These are phyloP conservation scores for Luperina nickerlii DNA, from an alignment of 2,888 invertebrate genomes.

Conservation along the genomic window DNA sequence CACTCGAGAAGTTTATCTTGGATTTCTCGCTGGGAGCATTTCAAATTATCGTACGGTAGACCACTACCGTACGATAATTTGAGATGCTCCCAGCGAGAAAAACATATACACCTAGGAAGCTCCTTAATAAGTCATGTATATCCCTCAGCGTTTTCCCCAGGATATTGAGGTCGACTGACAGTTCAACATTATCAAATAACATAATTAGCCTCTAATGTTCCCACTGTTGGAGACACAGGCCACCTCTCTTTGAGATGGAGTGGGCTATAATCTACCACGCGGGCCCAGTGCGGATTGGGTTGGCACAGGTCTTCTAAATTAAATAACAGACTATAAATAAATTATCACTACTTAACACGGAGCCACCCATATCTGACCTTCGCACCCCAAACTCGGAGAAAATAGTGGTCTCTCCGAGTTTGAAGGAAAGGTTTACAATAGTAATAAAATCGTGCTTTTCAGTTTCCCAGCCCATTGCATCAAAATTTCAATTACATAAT, in stretches of 20 bases:
- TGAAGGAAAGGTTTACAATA: not conserved
- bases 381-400: not conserved
- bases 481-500: conserved; percentile 20
- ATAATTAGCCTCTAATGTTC: not conserved
- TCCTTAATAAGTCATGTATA: not conserved
- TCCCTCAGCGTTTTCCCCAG: not conserved
- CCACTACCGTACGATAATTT: no score
- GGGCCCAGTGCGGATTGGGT: no score
- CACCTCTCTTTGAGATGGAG: not conserved
- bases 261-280: not conserved
- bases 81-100: no score
- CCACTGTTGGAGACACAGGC: not conserved
- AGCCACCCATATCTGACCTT: not conserved
- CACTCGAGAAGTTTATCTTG: conserved; percentile 20
- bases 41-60: conserved; percentile 6
- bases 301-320: not conserved
- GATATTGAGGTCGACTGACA: not conserved
- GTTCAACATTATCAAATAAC: not conserved
- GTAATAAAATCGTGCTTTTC: not conserved
- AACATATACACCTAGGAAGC: not conserved
- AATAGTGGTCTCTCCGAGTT: not conserved
- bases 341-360: not conserved
- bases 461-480: not conserved
- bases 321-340: not conserved
- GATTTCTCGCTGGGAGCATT: not conserved